Conservation (phyloP, 2,113 vertebrate species). For the Sinocyclocheilus anshuiensis region DNA sequence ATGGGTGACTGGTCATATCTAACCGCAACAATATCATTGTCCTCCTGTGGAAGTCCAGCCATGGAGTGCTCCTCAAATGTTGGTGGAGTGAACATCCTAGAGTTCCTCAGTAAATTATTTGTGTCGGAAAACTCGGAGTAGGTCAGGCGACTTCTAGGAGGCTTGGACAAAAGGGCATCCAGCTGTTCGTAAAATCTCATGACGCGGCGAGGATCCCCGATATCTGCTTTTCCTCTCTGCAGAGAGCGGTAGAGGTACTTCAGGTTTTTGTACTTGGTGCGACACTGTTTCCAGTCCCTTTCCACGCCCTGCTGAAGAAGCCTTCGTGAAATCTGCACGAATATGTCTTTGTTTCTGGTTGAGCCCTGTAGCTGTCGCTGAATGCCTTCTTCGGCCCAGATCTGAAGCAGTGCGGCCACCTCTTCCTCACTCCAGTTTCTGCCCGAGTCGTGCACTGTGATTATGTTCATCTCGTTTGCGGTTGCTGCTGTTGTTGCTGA, state of each 20-base stretch:
- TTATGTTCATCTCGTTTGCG: conserved; percentile 75
- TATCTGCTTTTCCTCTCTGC: conserved; percentile 79
- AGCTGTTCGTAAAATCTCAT: conserved; percentile 88
- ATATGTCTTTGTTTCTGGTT: conserved; percentile 87
- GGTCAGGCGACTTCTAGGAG: conserved; percentile 35
- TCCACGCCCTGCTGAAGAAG: conserved; percentile 82
- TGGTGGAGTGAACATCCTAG: conserved; percentile 22
- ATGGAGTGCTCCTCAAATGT: conserved; percentile 50
- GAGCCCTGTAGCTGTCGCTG: conserved; percentile 84
- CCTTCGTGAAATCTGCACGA: conserved; percentile 83
- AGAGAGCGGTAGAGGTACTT: conserved; percentile 87
- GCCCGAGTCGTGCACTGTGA: conserved; percentile 79
- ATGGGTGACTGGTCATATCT: conserved; percentile 36
- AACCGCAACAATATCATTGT: conserved; percentile 30
- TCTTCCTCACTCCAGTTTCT: conserved; percentile 88
- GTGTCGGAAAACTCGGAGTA: conserved; percentile 36
- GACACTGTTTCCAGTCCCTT: conserved; percentile 89
- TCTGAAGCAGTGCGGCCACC: conserved; percentile 80
- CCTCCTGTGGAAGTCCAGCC: conserved; percentile 22
- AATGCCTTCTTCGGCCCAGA: conserved; percentile 84
- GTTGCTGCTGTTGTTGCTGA: conserved; percentile 58
- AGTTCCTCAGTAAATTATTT: conserved; percentile 10
- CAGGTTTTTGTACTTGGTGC: conserved; percentile 88
- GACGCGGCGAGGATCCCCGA: conserved; percentile 73
- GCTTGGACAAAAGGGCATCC: conserved; percentile 79